Conservation (phyloP, 2,797 vertebrate genomes). For the Sebastolobus altivelis region DNA sequence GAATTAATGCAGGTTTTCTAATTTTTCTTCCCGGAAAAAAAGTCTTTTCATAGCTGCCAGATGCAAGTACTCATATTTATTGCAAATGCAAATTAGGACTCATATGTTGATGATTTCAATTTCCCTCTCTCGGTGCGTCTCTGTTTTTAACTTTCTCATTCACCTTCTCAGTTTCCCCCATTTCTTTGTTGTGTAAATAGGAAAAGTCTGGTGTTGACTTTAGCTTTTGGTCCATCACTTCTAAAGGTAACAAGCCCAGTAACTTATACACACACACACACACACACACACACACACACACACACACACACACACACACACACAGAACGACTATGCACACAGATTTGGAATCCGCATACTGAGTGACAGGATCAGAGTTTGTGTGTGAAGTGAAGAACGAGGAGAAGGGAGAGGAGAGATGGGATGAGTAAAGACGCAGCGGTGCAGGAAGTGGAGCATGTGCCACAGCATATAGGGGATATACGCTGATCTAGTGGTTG, state of each 20-base stretch:
- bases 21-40: neutral
- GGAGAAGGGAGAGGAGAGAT: slow-evolving; percentile 24
- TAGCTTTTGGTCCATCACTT: slow-evolving; percentile 31
- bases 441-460: slow-evolving; percentile 52
- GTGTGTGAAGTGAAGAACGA: slow-evolving; percentile 38
- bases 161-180: neutral
- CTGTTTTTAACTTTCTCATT: neutral
- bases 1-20: slow-evolving; percentile 26
- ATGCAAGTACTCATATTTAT: slow-evolving; percentile 20
- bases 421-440: slow-evolving; percentile 47
- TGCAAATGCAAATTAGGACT: slow-evolving; percentile 34
- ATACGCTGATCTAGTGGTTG: slow-evolving; percentile 15
- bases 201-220: slow-evolving; percentile 30
- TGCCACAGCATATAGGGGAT: slow-evolving; percentile 20
- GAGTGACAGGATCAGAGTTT: slow-evolving; percentile 33
- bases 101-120: slow-evolving; percentile 21
- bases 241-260: slow-evolving; percentile 19
- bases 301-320: neutral
- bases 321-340: neutral
- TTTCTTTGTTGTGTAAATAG: slow-evolving; percentile 52
- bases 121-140: neutral
- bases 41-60: slow-evolving; percentile 19
- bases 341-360: slow-evolving; percentile 36
- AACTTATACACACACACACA: neutral
- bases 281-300: neutral